Base-by-base conservation (phyloP, 2,797 vertebrate genomes). In the Syncerus caffer region DNA sequence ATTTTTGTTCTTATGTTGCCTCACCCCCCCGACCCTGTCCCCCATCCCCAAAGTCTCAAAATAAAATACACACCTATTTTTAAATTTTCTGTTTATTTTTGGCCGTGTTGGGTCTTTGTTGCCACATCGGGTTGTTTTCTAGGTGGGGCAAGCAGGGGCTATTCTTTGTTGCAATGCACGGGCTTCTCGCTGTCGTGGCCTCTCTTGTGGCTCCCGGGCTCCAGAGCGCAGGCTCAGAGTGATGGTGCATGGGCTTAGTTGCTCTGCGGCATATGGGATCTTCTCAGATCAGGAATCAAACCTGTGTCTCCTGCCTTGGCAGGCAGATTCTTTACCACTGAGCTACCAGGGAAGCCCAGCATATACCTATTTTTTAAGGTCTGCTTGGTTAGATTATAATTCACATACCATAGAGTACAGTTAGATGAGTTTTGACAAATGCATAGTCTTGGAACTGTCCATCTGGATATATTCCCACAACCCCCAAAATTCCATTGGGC, bases 81-180 rank as follows among this genome's bases (percentile, higher is more conserved):
- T 2, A 0, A 21, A 12, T 6, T 0, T 23, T 38, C 11, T 12
- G 12, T 6, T 38, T 38, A 23, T 23, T 71, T 21, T 71, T 38
- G 64, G 19, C 64, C 0, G 0, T 38, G n/a, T 12, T 21, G 67
- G 34, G 67, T 23, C 34, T 38, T 38, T 0, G 10, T 38, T 38
- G 67, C 67, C 34, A 23, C 67, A 23, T 71, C 0, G 2, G 8
- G 67, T 6, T 71, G 21, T 6, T 38, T 3, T 17, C 67, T 1
- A 38, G 67, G 3, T 38, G 34, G 21, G 34, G 34, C 67, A 38
- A 13, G n/a, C 64, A 38, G n/a, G n/a, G 64, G 16, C 64, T 71
- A 19, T 6, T 12, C 64, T 38, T 21, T 19, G 64, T 38, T 12
- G 34, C 10, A 12, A 2, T 1, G 19, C 10, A 12, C 0, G 4